phyloP scores from a whole-genome alignment of 2,113 vertebrate species.

The Entomyzon cyanotis region DNA sequence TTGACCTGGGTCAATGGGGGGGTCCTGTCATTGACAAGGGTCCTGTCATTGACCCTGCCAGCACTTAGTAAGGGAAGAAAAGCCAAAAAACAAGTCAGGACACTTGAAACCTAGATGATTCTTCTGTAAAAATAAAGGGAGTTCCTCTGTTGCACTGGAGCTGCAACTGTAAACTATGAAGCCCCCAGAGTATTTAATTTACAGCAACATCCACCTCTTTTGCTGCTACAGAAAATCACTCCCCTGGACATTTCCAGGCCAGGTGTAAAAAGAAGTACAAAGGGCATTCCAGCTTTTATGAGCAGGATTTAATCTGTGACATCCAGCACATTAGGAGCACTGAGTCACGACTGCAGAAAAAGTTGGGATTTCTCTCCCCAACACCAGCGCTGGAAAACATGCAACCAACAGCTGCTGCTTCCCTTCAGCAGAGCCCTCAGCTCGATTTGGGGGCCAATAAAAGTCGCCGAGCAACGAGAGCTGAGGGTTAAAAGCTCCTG shows the following conservation, averaged over 20 bases:
- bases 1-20: too few species aligned
- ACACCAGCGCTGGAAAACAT: background rate
- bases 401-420: too few species aligned
- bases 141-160: background rate
- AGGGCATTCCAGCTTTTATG: background rate
- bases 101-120: accelerated
- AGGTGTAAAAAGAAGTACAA: background rate
- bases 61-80: background rate
- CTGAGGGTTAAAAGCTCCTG: background rate
- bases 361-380: background rate
- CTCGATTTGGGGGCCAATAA: too few species aligned
- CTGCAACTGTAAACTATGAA: background rate
- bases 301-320: background rate
- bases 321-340: background rate
- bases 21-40: too few species aligned
- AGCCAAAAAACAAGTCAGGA: background rate
- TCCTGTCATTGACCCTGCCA: too few species aligned
- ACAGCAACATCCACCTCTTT: background rate
- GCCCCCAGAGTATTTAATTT: background rate
- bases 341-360: background rate
- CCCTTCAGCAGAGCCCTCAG: background rate
- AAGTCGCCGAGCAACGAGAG: background rate
- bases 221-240: background rate
- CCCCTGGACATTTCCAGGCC: accelerated
- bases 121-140: background rate